phyloP scores from a whole-genome alignment of 2,797 vertebrate species.

The Dryobates pubescens region DNA sequence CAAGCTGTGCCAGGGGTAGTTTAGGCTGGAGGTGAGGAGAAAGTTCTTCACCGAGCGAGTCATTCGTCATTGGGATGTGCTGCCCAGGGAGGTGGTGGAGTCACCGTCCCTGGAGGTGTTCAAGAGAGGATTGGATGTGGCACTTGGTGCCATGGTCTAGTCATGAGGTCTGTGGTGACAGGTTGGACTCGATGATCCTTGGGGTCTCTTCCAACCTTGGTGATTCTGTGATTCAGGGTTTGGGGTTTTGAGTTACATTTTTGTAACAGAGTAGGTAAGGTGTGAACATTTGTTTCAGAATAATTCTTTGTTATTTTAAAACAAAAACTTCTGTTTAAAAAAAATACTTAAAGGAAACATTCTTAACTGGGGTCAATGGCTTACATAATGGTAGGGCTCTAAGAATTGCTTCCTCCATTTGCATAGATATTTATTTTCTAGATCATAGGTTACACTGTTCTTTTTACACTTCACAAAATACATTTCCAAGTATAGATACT shows the following conservation, averaged over 20 bases:
- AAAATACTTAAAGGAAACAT: background rate
- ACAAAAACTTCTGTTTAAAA: fast-evolving
- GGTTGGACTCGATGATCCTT: too few relatives aligned
- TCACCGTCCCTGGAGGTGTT: too few relatives aligned
- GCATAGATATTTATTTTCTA: background rate
- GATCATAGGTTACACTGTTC: background rate
- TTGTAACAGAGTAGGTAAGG: background rate
- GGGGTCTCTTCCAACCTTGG: too few relatives aligned
- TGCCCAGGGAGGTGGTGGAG: too few relatives aligned
- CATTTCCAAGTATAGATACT: background rate
- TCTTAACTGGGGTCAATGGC: background rate
- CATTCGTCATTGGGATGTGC: too few relatives aligned
- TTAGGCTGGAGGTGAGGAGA: too few relatives aligned
- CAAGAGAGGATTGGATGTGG: too few relatives aligned
- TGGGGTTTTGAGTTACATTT: background rate
- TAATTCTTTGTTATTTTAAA: background rate
- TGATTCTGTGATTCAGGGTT: background rate
- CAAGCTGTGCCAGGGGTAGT: too few relatives aligned
- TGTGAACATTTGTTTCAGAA: background rate
- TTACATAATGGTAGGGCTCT: background rate
- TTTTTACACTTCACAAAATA: background rate
- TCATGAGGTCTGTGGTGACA: too few relatives aligned
- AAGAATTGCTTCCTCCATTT: background rate
- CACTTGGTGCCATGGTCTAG: too few relatives aligned
- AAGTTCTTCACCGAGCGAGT: too few relatives aligned